A percentile compares a stretch with the other conserved stretches of the same genome.
phyloP scores from a whole-genome alignment of 2,888 invertebrate species.

The Hemithea aestivaria region DNA sequence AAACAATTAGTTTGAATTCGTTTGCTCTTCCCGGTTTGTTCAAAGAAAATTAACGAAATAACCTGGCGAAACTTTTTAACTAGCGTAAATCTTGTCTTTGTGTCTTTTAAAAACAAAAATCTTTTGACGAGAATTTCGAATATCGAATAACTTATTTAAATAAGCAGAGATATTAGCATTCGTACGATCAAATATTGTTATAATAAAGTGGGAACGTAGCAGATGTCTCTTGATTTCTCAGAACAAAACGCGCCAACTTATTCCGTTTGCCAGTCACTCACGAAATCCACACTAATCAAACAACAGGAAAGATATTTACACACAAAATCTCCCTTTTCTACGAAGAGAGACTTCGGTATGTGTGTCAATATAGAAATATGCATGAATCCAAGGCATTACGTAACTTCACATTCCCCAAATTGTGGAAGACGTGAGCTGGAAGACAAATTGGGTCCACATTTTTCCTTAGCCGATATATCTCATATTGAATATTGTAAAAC shows the following conservation, averaged over 20 bases:
- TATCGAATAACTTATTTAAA: too few species aligned
- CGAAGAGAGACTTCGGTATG: slow-evolving; percentile 28
- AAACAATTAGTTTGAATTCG: slow-evolving; percentile 27
- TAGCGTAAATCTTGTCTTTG: too few species aligned
- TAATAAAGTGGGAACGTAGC: too few species aligned
- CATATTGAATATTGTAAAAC: slow-evolving; percentile 45
- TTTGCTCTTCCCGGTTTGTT: slow-evolving; percentile 17
- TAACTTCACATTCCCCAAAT: slow-evolving; percentile 53
- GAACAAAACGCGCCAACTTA: slow-evolving; percentile 7
- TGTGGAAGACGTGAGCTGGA: slow-evolving; percentile 50
- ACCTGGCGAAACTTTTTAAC: neutral
- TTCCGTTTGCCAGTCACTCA: slow-evolving; percentile 12
- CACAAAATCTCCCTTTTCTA: slow-evolving; percentile 20
- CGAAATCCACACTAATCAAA: slow-evolving; percentile 19
- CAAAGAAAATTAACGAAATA: slow-evolving; percentile 12
- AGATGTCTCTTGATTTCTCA: neutral
- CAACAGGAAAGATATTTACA: slow-evolving; percentile 20
- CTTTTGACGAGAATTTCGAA: too few species aligned
- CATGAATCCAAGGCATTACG: slow-evolving; percentile 48
- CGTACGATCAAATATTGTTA: too few species aligned
- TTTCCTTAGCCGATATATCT: slow-evolving; percentile 44
- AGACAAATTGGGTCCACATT: slow-evolving; percentile 53
- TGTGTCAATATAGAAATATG: slow-evolving; percentile 46
- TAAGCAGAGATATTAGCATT: too few species aligned
- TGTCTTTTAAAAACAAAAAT: too few species aligned